These are phyloP conservation scores for Drosophila meridiana DNA, from an alignment of 2,888 invertebrate genomes.

Conservation along the genomic window DNA sequence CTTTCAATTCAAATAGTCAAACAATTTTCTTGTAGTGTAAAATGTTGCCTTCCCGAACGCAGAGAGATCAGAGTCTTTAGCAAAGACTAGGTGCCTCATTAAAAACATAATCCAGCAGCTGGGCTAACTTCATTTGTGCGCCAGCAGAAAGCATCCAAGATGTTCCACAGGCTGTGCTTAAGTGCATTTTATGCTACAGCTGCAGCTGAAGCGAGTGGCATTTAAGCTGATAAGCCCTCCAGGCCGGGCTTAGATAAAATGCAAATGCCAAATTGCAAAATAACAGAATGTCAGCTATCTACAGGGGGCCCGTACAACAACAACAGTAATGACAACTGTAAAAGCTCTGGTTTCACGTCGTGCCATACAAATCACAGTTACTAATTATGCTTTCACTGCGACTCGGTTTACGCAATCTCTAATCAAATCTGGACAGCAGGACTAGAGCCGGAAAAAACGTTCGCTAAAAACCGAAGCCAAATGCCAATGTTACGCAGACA, in stretches of 20 bases:
- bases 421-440: conserved; percentile 37
- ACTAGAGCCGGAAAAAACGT: conserved; percentile 4
- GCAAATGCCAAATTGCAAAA: conserved; percentile 51
- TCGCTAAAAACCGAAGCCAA: conserved; percentile 24
- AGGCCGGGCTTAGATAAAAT: conserved; percentile 37
- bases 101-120: conserved; percentile 33
- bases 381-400: conserved; percentile 75
- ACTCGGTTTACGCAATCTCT: conserved; percentile 54
- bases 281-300: conserved; percentile 51
- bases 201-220: conserved; percentile 27
- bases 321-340: conserved; percentile 33
- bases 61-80: conserved; percentile 4
- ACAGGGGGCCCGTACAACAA: conserved; percentile 1
- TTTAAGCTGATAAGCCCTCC: conserved; percentile 53
- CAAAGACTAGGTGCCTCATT: conserved; percentile 22
- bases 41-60: neutral
- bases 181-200: conserved; percentile 32
- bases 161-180: conserved; percentile 3
- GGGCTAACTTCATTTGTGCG: conserved; percentile 32
- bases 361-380: conserved; percentile 74
- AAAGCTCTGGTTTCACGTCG: neutral
- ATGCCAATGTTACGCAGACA: conserved; percentile 49
- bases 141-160: conserved; percentile 15
- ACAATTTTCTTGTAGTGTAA: neutral
- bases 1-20: neutral